Percentiles rank a stretch among this genome's conserved stretches.
These are phyloP conservation scores for Chymomyza fuscimana DNA, from an alignment of 2,888 invertebrate genomes.

Conservation along the genomic window DNA sequence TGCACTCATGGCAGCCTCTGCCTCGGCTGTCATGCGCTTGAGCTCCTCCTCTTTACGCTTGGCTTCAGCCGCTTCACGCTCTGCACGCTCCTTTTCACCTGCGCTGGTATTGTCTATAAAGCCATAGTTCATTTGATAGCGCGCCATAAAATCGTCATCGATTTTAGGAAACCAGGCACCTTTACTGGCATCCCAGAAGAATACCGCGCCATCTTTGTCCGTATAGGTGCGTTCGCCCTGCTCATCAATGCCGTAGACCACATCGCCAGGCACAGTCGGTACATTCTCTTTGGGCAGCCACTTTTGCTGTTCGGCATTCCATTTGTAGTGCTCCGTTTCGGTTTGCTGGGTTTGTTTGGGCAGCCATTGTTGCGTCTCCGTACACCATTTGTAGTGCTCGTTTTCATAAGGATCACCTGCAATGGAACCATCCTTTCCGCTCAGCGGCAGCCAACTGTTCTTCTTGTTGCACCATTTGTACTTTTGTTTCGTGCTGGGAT, in stretches of 20 bases:
- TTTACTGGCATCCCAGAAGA: constrained; percentile 94
- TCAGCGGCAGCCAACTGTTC: constrained; percentile 80
- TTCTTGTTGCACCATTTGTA: constrained; percentile 83
- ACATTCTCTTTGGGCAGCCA: constrained; percentile 80
- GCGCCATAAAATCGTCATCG: constrained; percentile 97
- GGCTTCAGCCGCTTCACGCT: constrained; percentile 53
- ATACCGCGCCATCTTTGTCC: constrained; percentile 92
- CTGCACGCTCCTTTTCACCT: constrained; percentile 57
- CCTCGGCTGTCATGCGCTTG: constrained; percentile 69
- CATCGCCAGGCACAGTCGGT: constrained; percentile 50
- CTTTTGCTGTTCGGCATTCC: constrained; percentile 83
- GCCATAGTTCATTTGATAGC: constrained; percentile 97
- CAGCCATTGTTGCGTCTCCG: constrained; percentile 81
- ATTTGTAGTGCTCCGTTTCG: constrained; percentile 81
- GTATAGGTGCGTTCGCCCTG: constrained; percentile 89
- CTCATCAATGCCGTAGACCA: constrained; percentile 87
- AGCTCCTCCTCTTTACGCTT: constrained; percentile 66
- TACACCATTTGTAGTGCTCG: constrained; percentile 78
- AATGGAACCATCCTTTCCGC: constrained; percentile 75
- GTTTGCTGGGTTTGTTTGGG: constrained; percentile 69
- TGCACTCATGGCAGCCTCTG: constrained; percentile 60
- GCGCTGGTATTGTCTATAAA: constrained; percentile 84
- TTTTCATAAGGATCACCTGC: constrained; percentile 76
- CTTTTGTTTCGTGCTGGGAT: constrained; percentile 85
- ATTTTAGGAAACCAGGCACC: constrained; percentile 98